Percentiles rank a stretch among this genome's conserved stretches.
Conservation (phyloP, 2,888 invertebrate species). For the Lasius platythorax region DNA sequence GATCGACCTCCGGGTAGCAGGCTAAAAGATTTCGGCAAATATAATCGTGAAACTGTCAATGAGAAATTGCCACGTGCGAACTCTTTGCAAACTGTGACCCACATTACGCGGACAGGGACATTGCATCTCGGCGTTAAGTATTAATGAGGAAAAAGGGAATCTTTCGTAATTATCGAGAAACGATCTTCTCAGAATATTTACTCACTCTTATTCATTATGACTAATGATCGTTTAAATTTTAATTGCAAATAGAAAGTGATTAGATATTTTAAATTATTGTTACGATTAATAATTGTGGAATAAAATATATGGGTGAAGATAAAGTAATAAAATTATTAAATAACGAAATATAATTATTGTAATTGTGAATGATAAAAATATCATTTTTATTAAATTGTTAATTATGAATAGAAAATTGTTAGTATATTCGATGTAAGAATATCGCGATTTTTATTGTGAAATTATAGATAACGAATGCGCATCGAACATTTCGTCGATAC, state of each 20-base stretch:
- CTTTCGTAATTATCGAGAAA: background rate
- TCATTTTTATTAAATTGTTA: background rate
- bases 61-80: conserved; percentile 43
- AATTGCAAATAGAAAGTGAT: background rate
- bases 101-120: background rate
- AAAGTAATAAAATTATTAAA: background rate
- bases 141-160: background rate
- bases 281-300: background rate
- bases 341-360: conserved; percentile 5
- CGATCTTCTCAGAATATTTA: background rate
- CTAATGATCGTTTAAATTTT: background rate
- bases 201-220: background rate
- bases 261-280: background rate
- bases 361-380: background rate
- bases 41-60: conserved; percentile 74
- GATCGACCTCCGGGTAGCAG: conserved; percentile 32
- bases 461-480: conserved; percentile 4
- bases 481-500: conserved; percentile 10
- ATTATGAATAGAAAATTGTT: background rate
- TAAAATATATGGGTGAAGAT: background rate
- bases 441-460: background rate
- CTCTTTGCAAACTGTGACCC: background rate
- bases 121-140: background rate
- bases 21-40: conserved; percentile 67
- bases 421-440: background rate